Conservation (phyloP, 92 coral and sea anemone species). For the Palythoa heliodiscus region DNA sequence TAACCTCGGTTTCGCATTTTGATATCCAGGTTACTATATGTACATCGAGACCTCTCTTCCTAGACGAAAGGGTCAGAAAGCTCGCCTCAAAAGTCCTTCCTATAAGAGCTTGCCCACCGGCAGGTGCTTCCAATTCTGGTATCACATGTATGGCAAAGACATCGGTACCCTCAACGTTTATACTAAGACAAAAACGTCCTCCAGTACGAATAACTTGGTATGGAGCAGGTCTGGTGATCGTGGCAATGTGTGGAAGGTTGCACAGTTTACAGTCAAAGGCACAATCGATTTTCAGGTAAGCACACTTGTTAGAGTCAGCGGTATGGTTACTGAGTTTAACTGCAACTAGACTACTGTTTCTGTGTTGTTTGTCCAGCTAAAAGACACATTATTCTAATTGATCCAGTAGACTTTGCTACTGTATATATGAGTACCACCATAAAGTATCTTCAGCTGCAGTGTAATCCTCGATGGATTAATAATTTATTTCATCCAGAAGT, state of each 20-base stretch:
- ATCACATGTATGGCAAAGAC: conserved; percentile 87
- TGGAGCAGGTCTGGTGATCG: conserved; percentile 75
- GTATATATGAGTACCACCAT: too few relatives aligned
- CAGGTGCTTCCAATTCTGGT: conserved; percentile 91
- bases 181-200: conserved; percentile 28
- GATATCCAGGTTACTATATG: conserved; percentile 67
- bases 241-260: conserved; percentile 83
- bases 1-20: not conserved
- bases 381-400: too few relatives aligned
- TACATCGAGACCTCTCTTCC: conserved; percentile 77
- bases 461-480: too few relatives aligned
- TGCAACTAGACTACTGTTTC: too few relatives aligned
- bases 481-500: too few relatives aligned
- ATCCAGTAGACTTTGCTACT: too few relatives aligned
- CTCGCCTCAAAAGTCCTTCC: conserved; percentile 68
- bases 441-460: too few relatives aligned
- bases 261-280: conserved; percentile 68
- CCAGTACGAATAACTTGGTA: conserved; percentile 17
- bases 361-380: too few relatives aligned
- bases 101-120: conserved; percentile 66
- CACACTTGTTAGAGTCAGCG: not conserved
- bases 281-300: conserved; percentile 67
- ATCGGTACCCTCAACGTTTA: conserved; percentile 75
- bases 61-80: conserved; percentile 71
- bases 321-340: too few relatives aligned